Evolutionary conservation across 2,888 invertebrate genomes (phyloP), one percentile per base, ranked within the genome.

Genomic region (Microctonus hyperodae): DNA sequence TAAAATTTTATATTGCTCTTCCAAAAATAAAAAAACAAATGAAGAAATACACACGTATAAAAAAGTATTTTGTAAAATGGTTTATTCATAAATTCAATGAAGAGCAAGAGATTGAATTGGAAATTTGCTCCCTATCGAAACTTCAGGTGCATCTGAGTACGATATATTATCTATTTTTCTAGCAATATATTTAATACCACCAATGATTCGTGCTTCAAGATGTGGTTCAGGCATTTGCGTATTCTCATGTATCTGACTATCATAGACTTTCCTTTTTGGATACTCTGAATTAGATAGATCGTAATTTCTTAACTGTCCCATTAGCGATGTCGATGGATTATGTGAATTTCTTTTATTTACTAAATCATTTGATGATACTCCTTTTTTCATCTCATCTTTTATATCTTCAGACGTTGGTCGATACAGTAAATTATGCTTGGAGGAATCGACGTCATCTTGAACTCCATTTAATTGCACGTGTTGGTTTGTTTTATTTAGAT

Each of bases 141-240:
- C 13, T 23, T 22, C 48, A 40, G 48, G 16, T 22, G 7, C 6
- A n/a, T 5, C 22, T 11, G 56, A 33, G 59, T 74, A 75, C 16
- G 68, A 73, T 51, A 72, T 57, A 48, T 68, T 77, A 16, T 74
- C 69, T 0, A 73, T 70, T 64, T 76, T 80, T 33, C 79, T 77
- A 2, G 77, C 79, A 13, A 77, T 70, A 69, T 78, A 81, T 50
- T 72, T 75, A 33, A 80, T 57, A 33, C 81, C 81, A 9, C 80
- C 81, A 51, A 81, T 75, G 1, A 75, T 73, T 40, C 68, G 75
- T 1, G 76, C 68, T 51, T 79, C 79, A 16, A 72, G 74, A 25
- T 79, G 31, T 1, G 71, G 23, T 73, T 69, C 28, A 69, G 64
- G 31, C 65, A 70, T 0, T 60, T 56, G 22, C 58, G 65, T 58